Conservation (phyloP, 2,888 invertebrate genomes). For the Iselma pallidipennis region DNA sequence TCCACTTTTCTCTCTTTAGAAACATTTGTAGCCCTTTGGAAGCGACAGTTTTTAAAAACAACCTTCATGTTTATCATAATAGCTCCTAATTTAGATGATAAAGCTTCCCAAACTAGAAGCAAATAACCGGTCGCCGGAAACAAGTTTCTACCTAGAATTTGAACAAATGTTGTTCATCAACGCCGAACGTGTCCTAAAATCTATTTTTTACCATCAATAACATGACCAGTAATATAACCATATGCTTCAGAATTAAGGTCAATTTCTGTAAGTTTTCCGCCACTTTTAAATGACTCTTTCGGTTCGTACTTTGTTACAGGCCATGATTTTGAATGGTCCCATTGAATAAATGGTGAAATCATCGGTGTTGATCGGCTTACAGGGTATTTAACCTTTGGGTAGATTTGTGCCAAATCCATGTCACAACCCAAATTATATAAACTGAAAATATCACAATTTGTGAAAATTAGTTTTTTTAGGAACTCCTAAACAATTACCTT, state of each 20-base stretch:
- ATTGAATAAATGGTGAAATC: slow-evolving; percentile 73
- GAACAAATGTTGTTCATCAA: no score
- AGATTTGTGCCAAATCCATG: slow-evolving; percentile 74
- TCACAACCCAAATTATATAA: slow-evolving; percentile 78
- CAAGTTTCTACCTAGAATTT: slow-evolving; percentile 46
- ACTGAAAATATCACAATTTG: slow-evolving; percentile 53
- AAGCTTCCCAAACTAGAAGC: slow-evolving; percentile 60
- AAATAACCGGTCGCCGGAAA: slow-evolving; percentile 66
- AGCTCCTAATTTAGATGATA: slow-evolving; percentile 53
- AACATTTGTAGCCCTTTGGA: slow-evolving; percentile 57
- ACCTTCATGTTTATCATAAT: slow-evolving; percentile 57
- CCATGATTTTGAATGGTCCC: slow-evolving; percentile 85
- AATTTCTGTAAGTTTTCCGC: slow-evolving; percentile 62
- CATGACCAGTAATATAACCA: slow-evolving; percentile 73
- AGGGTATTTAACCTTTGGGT: slow-evolving; percentile 76
- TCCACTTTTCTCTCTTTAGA: slow-evolving; percentile 41
- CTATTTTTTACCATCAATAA: slow-evolving; percentile 71
- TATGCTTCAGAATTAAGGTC: background rate
- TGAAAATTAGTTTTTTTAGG: background rate
- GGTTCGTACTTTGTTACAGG: slow-evolving; percentile 59
- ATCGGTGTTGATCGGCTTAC: slow-evolving; percentile 66
- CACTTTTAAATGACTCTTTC: slow-evolving; percentile 56
- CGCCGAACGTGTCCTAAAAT: background rate
- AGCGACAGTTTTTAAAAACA: slow-evolving; percentile 63
- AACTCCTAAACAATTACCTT: slow-evolving; percentile 1